Base-by-base conservation (phyloP, 2,888 invertebrate species). In the Arctia plantaginis region DNA sequence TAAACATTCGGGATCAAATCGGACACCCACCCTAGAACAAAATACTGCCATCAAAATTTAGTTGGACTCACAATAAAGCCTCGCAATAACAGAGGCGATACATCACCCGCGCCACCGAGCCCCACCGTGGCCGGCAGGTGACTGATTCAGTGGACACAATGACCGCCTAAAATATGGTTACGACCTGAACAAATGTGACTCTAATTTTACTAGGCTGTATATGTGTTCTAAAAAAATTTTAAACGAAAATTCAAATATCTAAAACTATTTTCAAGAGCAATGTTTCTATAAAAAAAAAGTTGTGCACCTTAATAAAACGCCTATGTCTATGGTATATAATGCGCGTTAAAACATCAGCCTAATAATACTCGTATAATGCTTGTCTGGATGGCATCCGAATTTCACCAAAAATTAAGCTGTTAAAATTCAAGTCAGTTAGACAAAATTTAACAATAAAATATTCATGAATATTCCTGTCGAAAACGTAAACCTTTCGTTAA, bases 91-190 rank as follows among this genome's bases (percentile, higher is more conserved):
- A 83, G 77, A 74, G 76, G 81, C 78, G 80, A 85, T 91, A 84
- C 82, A 85, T 91, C 86, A 91, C 86, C 69, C 35, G 44, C 20
- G 27, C 20, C 80, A 78, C 82, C 77, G 75, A 80, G 79, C 79
- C 79, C 82, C 79, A 81, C 55, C 73, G 73, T 75, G 68, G 68
- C 79, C 41, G 82, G 80, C 89, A 90, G 91, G 91, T 91, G 91
- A 91, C 89, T 91, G 91, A 90, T 90, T 88, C 90, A 91, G 84
- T 87, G 81, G 83, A 80, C 84, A 84, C 85, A 87, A 88, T 88
- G 85, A 87, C 87, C 86, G 82, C 78, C 80, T 92, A 89, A 92
- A 87, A 88, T 90, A 91, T 89, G 91, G 88, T 92, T 89, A 92
- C 74, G 77, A 76, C 77, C 74, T 33, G 27, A 68, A 70, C 82